A percentile compares a stretch with the other conserved stretches of the same genome.
These are phyloP conservation scores for Barypeithes pellucidus DNA, from an alignment of 2,888 invertebrate genomes.

Conservation along the genomic window DNA sequence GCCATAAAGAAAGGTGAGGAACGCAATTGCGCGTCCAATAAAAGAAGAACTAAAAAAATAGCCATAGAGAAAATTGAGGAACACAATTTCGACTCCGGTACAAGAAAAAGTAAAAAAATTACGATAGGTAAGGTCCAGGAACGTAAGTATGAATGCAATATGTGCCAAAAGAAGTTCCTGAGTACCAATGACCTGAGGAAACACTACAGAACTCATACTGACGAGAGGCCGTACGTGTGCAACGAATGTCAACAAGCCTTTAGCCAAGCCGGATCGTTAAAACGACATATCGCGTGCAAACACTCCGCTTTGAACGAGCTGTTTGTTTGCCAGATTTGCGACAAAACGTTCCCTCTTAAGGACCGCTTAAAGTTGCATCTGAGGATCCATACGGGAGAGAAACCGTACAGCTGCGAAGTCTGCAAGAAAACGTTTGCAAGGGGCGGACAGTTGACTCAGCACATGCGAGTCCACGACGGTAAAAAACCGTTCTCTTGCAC, in stretches of 20 bases:
- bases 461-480: conserved; percentile 83
- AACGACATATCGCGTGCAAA: conserved; percentile 76
- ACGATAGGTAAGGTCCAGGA: conserved; percentile 54
- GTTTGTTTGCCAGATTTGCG: conserved; percentile 83
- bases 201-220: conserved; percentile 79
- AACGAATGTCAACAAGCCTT: conserved; percentile 77
- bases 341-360: conserved; percentile 83
- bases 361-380: conserved; percentile 84
- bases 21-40: neutral
- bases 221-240: conserved; percentile 78
- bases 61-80: neutral
- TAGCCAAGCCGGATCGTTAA: conserved; percentile 77
- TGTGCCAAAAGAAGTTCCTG: conserved; percentile 78
- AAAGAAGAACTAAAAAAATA: neutral
- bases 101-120: neutral
- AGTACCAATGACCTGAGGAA: conserved; percentile 79
- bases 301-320: conserved; percentile 72
- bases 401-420: conserved; percentile 77
- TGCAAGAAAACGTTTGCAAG: conserved; percentile 81
- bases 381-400: conserved; percentile 81
- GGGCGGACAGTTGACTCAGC: conserved; percentile 84
- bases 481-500: conserved; percentile 82
- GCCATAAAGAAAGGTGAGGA: neutral
- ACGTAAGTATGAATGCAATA: conserved; percentile 74
- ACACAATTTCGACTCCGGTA: too few species aligned